Evolutionary conservation across 2,113 vertebrate species (phyloP), one percentile per base, ranked within the genome.

Genomic region (Ciconia maguari): DNA sequence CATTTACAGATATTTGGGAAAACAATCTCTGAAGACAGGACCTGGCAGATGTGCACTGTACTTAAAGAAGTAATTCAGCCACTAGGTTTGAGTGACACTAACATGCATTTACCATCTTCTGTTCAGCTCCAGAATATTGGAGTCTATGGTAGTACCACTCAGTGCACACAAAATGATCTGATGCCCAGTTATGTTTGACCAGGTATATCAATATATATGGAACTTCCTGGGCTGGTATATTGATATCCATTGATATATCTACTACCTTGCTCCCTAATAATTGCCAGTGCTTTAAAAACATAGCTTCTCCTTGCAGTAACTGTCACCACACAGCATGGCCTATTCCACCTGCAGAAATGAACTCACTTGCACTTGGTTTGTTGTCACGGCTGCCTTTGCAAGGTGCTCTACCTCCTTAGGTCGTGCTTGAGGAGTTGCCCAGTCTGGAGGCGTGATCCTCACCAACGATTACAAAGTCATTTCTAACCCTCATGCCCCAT

Each of bases 391-490:
- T 76, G 52, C 41, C 18, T 72, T 82, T 71, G 18, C 57, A 72
- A 72, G 52, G 20, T 48, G 17, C 5, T 65, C 10, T 65, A 0
- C 2, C 9, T 75, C 46, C 51, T 75, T 41, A 55, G 19, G 29
- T 89, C 13, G 17, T n/a, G 25, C 46, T 44, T 46, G 34, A 83
- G 36, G 18, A 49, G 16, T n/a, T 71, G 52, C 24, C 38, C 13
- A 3, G 1, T 5, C 6, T 6, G 8, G 38, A 52, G 14, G 14
- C 13, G 11, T 52, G 66, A 44, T 48, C 12, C 13, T 70, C 52
- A 69, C 11, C n/a, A 21, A 7, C 0, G 4, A 49, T 1, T 55
- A n/a, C 58, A 9, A 55, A 52, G 22, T 7, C 3, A 18, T 71
- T 69, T 54, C 30, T 81, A 61, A 25, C 15, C 8, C n/a, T 11